phyloP scores from a whole-genome alignment of 2,113 vertebrate genomes.

The Astatotilapia flaviijosephi region DNA sequence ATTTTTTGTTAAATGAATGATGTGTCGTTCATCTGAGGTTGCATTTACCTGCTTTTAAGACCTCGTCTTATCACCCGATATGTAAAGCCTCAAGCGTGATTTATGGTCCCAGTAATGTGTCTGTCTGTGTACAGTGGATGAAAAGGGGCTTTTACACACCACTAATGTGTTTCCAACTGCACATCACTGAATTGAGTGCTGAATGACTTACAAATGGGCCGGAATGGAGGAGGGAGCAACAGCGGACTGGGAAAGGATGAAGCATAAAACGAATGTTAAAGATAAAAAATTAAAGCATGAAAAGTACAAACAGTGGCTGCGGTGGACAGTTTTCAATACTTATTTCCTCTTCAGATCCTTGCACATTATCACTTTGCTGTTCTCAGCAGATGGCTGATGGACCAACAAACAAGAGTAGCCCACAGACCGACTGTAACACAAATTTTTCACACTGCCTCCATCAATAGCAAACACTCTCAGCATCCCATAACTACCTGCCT shows the following conservation, averaged over 20 bases:
- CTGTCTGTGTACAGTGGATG: accelerated
- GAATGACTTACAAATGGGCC: background rate
- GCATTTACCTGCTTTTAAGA: background rate
- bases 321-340: background rate
- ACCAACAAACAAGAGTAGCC: background rate
- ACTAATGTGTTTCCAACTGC: accelerated
- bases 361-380: background rate
- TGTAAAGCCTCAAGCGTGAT: background rate
- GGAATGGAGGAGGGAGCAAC: background rate
- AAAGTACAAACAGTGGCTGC: background rate
- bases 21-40: background rate
- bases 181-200: background rate
- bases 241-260: background rate
- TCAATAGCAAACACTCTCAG: background rate
- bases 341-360: background rate
- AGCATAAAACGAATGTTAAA: background rate
- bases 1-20: background rate
- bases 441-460: background rate
- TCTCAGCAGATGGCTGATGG: background rate
- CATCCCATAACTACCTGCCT: background rate
- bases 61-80: background rate
- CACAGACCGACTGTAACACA: background rate
- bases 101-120: background rate
- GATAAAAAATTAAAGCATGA: background rate
- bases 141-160: background rate